These are phyloP conservation scores for Dicerorhinus sumatrensis DNA, from an alignment of 2,113 vertebrate genomes.

Conservation along the genomic window DNA sequence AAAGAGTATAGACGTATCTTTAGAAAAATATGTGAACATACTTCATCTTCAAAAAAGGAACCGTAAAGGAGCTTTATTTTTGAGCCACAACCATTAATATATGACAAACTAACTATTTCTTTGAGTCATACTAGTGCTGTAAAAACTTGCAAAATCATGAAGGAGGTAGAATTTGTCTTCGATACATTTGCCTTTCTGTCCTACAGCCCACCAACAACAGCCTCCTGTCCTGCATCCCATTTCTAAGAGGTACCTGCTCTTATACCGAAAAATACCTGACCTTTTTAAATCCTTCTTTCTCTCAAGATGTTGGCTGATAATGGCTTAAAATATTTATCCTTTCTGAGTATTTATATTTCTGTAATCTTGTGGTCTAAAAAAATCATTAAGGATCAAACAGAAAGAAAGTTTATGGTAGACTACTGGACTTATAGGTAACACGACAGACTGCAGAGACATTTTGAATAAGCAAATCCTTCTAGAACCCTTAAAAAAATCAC, in stretches of 20 bases:
- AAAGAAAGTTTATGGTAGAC: not conserved
- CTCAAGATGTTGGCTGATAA: not conserved
- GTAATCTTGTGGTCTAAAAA: not conserved
- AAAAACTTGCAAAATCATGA: not conserved
- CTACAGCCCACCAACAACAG: not conserved
- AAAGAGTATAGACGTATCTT: not conserved
- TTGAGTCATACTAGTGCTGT: not conserved
- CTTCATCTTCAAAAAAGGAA: slow-evolving; percentile 16
- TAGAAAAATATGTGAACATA: not conserved
- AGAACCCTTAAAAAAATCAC: not conserved
- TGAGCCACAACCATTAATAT: not conserved
- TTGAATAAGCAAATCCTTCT: not conserved
- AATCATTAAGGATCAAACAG: not conserved
- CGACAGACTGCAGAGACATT: not conserved
- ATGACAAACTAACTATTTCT: not conserved
- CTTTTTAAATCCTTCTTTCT: not conserved
- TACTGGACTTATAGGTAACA: not conserved
- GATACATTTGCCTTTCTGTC: not conserved
- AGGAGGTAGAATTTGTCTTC: not conserved
- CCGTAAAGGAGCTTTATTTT: not conserved
- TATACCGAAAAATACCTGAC: not conserved
- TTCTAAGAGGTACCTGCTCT: not conserved
- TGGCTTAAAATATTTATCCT: not conserved
- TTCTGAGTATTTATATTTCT: not conserved
- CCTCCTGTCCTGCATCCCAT: not conserved